Base-by-base conservation (phyloP, 2,888 invertebrate genomes). In the Conchocele bisecta region DNA sequence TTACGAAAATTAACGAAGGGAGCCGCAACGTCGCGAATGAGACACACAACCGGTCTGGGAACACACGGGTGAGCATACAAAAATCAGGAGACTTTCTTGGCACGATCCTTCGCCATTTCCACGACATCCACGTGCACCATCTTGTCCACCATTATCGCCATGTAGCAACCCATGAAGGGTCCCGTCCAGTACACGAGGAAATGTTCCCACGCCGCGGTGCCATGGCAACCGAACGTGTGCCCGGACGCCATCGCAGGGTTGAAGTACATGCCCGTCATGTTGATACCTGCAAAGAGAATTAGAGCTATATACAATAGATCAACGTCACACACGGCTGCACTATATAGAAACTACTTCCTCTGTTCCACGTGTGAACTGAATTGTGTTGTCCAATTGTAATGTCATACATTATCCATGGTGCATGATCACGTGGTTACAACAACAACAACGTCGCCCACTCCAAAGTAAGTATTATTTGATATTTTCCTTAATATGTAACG, bases 211-310 rank as follows among this genome's bases (percentile, higher is more conserved):
- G 94, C 92, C 0, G 95, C 94, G 87, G 96, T 95, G 0, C 97
- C 97, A 59, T 94, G 93, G 87, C 98, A 98, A 53, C 97, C 97
- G 85, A 95, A 95, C 88, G 97, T 97, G 73, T 98, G 93, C 0
- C 97, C 95, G 0, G 97, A 96, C 0, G 98, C 98, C 89, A 98
- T 92, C 0, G 96, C 96, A 0, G 98, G 98, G 92, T 98, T 98
- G 92, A 97, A 97, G 90, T 97, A 98, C 35, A 97, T 97, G 3
- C 98, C 98, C 13, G 97, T 97, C 87, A 95, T 95, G 88, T 96
- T 95, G 86, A 97, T 96, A 9, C 97, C 98, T 97, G 93, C 1
- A 78, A 79, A 13, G 58, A 24, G 4, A 51, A 17, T 24, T 44
- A n/a, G n/a, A n/a, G n/a, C n/a, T n/a, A n/a, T n/a, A n/a, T n/a